Evolutionary conservation across 2,113 vertebrate species (phyloP).

Genomic region (Siphamia tubifer): DNA sequence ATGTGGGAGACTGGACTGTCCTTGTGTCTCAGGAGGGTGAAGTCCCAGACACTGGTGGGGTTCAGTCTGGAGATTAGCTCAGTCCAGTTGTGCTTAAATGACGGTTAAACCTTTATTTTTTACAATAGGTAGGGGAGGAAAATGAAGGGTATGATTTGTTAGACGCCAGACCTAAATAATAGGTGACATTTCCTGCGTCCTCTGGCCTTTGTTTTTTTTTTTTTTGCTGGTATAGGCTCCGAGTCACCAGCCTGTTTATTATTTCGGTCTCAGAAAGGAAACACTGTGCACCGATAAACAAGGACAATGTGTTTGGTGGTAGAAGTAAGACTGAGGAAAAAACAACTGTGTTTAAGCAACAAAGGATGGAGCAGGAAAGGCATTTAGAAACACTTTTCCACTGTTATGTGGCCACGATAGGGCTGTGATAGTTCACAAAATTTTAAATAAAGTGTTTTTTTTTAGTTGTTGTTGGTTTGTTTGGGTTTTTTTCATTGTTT

Average conservation of each 20-base stretch:
- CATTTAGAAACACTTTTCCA: too few relatives aligned
- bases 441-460: too few relatives aligned
- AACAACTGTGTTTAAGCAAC: conserved; percentile 15
- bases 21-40: conserved; percentile 18
- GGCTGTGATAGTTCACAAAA: too few relatives aligned
- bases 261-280: conserved; percentile 27
- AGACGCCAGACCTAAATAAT: conserved; percentile 2
- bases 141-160: conserved; percentile 6
- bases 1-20: conserved; percentile 4
- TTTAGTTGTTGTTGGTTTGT: too few relatives aligned
- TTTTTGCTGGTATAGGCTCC: background rate
- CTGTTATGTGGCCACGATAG: too few relatives aligned
- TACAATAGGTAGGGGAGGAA: background rate
- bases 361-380: too few relatives aligned
- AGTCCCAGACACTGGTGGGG: background rate
- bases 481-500: too few relatives aligned
- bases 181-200: conserved; percentile 35
- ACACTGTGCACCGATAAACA: conserved; percentile 4
- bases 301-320: conserved; percentile 19
- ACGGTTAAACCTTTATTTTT: too few relatives aligned
- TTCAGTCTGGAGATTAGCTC: background rate
- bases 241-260: conserved; percentile 18
- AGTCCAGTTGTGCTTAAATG: background rate
- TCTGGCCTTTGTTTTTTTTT: conserved; percentile 28
- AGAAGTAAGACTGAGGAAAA: conserved; percentile 11